Evolutionary conservation across 1,140 invertebrate genomes (phyloP).

Genomic region (Galendromus occidentalis): DNA sequence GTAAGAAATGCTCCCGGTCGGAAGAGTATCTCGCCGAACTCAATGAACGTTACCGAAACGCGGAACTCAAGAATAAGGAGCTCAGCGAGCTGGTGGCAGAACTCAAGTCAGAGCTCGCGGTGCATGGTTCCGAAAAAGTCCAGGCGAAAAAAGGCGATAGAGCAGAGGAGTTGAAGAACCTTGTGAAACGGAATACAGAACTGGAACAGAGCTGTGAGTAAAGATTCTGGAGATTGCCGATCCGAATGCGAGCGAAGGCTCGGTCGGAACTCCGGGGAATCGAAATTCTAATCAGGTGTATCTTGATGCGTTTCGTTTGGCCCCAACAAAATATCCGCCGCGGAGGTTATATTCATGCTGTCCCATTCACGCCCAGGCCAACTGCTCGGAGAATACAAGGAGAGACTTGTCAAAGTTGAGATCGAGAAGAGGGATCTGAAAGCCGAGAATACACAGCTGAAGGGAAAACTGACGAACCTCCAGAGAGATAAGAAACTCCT

Average conservation of each 20-base stretch:
- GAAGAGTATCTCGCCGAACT: constrained; percentile 7
- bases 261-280: no score
- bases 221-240: no score
- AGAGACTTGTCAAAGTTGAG: background rate
- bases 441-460: background rate
- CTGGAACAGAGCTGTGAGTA: background rate
- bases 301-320: no score
- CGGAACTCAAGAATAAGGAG: background rate
- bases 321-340: no score
- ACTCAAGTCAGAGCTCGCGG: background rate
- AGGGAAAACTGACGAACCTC: background rate
- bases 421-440: background rate
- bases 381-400: background rate
- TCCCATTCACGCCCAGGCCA: no score
- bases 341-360: no score
- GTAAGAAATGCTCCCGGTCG: background rate
- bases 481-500: background rate
- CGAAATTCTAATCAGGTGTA: no score
- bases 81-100: background rate
- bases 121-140: background rate
- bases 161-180: background rate
- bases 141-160: no score
- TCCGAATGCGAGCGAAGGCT: no score
- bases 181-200: background rate
- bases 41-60: constrained; percentile 2